These are phyloP conservation scores for Plemyria rubiginata DNA, from an alignment of 2,888 invertebrate genomes.

Conservation along the genomic window DNA sequence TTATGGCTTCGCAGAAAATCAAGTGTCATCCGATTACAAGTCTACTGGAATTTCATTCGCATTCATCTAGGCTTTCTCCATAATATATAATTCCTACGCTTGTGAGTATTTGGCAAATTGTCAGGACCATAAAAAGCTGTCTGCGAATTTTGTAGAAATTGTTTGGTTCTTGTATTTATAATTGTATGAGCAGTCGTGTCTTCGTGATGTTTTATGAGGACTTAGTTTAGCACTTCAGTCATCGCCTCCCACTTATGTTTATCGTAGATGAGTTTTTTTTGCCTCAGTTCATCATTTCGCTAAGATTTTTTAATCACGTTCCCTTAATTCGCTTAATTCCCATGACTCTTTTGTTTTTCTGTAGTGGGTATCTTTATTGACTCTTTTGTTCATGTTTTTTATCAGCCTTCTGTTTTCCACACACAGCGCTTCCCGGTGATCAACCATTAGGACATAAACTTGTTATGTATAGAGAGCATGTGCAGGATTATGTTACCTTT, in stretches of 20 bases:
- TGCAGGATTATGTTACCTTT: conserved; percentile 1
- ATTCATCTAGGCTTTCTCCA: conserved; percentile 15
- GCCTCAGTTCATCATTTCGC: not conserved
- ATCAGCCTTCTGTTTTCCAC: not conserved
- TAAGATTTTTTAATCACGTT: not conserved
- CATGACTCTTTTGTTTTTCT: no score
- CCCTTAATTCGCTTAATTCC: not conserved
- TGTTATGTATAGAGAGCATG: not conserved
- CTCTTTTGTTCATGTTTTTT: no score
- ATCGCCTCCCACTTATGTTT: conserved; percentile 13
- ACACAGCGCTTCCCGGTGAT: not conserved
- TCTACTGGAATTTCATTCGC: conserved; percentile 12
- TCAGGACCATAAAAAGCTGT: conserved; percentile 33
- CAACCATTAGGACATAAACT: not conserved
- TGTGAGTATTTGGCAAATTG: conserved; percentile 28
- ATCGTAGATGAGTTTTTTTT: not conserved
- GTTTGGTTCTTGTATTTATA: conserved; percentile 21
- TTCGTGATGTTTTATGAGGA: conserved; percentile 4
- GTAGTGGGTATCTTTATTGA: no score
- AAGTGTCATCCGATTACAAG: conserved; percentile 18
- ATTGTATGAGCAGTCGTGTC: conserved; percentile 20
- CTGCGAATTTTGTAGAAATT: conserved; percentile 24
- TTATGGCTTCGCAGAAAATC: conserved; percentile 19
- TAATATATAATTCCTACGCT: conserved; percentile 7
- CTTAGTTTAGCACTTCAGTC: conserved; percentile 13